Evolutionary conservation across 2,113 vertebrate species (phyloP), one percentile per base, ranked within the genome.

Genomic region (Xiphias gladius): DNA sequence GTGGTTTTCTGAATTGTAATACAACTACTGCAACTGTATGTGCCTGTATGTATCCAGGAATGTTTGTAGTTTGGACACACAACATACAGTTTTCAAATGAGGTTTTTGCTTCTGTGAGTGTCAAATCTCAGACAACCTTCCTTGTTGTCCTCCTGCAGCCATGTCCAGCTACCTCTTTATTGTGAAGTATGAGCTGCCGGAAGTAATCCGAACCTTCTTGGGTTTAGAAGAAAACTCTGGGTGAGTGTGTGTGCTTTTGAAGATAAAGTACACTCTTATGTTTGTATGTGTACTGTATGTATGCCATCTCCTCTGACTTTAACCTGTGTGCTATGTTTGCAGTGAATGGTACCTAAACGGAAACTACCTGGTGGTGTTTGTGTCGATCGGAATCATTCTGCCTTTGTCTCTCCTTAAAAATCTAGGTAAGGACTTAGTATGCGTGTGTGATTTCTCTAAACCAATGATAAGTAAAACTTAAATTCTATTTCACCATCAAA

Each of bases 81-180:
- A 39, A 5, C 37, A 1, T 39, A 8, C 0, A 39, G n/a, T n/a
- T n/a, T n/a, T n/a, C n/a, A n/a, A n/a, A n/a, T n/a, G n/a, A n/a
- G 37, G 9, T 7, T 43, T 43, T 43, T 43, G 11, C 2, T 43
- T 43, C 13, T 13, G 41, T 14, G 41, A 43, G 11, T 13, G 41
- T 43, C 4, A 14, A 28, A 28, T 28, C n/a, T 19, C 17, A 43
- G 22, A 14, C 5, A 32, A 52, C 7, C 12, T 43, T 37, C 37
- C 39, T 41, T 43, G 16, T 58, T 20, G 59, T 80, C 35, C 7
- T 62, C 55, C 46, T 82, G 73, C 93, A 99, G 99, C 99, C 61
- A 99, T 99, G 97, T 99, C 99, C 77, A 99, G 99, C 94, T 99
- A 99, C 95, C 96, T 99, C 91, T 99, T 99, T 79, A 99, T 99